Evolutionary conservation across 2,113 vertebrate genomes (phyloP).

Genomic region (Ameiurus melas): DNA sequence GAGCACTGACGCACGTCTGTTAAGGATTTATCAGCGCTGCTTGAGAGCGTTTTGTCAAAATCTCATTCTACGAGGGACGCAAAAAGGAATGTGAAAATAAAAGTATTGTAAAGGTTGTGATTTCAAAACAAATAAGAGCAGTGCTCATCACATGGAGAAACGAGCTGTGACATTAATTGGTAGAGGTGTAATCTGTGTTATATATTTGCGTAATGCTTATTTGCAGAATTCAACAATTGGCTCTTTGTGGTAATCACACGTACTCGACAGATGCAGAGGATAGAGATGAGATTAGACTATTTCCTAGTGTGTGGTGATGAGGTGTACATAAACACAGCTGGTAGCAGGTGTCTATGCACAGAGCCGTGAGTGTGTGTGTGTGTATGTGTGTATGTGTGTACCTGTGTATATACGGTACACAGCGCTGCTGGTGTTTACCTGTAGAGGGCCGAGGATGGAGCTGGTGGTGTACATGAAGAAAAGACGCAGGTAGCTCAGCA

Average conservation of each 20-base stretch:
- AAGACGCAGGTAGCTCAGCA: slow-evolving; percentile 94
- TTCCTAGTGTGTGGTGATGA: not conserved
- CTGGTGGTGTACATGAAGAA: slow-evolving; percentile 99
- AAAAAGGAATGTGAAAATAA: not conserved
- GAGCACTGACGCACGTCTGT: not conserved
- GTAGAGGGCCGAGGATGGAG: slow-evolving; percentile 93
- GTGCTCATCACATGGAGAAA: not conserved
- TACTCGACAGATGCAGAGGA: not conserved
- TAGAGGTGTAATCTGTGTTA: not conserved
- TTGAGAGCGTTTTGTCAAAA: not conserved
- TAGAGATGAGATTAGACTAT: not conserved
- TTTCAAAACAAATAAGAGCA: not conserved
- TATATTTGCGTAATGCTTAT: not conserved
- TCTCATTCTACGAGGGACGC: not conserved
- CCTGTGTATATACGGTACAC: not conserved
- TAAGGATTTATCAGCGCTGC: not conserved
- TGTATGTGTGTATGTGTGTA: not conserved
- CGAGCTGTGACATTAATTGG: not conserved
- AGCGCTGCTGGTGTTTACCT: slow-evolving; percentile 74
- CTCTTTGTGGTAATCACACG: not conserved
- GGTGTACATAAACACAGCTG: not conserved
- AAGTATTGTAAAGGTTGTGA: not conserved
- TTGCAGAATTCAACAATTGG: not conserved
- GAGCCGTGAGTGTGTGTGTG: not conserved
- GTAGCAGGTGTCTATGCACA: not conserved